A percentile compares a stretch with the other conserved stretches of the same genome.
These are phyloP conservation scores for Dicycla oo DNA, from an alignment of 2,888 invertebrate species.

Conservation along the genomic window DNA sequence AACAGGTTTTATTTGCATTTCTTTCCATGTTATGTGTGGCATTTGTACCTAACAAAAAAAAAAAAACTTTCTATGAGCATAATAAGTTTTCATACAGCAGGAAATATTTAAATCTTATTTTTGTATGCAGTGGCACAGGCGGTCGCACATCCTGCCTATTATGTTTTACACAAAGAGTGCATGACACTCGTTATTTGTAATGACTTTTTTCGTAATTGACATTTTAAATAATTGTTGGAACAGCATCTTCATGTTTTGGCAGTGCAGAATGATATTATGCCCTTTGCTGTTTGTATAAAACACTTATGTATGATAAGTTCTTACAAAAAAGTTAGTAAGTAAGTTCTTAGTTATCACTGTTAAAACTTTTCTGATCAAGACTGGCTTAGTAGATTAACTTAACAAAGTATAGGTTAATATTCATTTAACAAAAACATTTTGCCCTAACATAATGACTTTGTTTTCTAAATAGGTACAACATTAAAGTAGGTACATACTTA, in stretches of 20 bases:
- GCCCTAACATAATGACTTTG: not conserved
- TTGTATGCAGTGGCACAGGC: slow-evolving; percentile 42
- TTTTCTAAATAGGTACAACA: not conserved
- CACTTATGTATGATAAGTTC: too few relatives aligned
- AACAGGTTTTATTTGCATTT: not conserved
- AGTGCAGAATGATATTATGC: slow-evolving; percentile 6
- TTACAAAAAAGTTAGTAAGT: too few relatives aligned
- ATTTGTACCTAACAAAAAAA: not conserved
- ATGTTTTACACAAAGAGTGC: slow-evolving; percentile 52
- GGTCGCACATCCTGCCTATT: slow-evolving; percentile 59
- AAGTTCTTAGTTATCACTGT: too few relatives aligned
- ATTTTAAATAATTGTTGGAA: slow-evolving; percentile 3
- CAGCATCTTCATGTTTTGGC: slow-evolving; percentile 12
- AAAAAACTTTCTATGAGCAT: not conserved
- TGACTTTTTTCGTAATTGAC: slow-evolving; percentile 54
- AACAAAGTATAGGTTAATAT: too few relatives aligned
- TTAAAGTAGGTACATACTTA: not conserved
- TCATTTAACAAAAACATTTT: not conserved
- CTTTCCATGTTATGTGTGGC: not conserved
- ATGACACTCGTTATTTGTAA: slow-evolving; percentile 51
- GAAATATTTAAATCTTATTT: slow-evolving; percentile 41
- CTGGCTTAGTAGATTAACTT: not conserved
- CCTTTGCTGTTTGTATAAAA: not conserved
- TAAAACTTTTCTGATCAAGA: not conserved
- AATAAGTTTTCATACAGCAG: slow-evolving; percentile 20